Percentiles rank a stretch among this genome's conserved stretches.
phyloP scores from a whole-genome alignment of 2,113 vertebrate species.

The Petroica traversi region DNA sequence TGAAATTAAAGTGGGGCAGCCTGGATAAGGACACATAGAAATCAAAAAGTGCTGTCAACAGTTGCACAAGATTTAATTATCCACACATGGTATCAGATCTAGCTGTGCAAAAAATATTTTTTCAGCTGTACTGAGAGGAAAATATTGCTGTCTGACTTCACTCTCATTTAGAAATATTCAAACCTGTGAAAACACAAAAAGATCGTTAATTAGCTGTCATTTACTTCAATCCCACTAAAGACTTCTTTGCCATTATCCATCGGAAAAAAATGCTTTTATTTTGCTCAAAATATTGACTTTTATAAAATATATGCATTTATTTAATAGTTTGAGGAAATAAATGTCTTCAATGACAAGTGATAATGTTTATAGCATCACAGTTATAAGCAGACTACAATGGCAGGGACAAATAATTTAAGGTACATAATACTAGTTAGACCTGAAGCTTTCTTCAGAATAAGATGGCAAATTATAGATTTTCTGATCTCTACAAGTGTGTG shows the following conservation, averaged over 20 bases:
- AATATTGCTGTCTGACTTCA: not conserved
- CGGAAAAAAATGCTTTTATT: not conserved
- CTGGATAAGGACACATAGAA: not conserved
- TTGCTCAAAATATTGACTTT: not conserved
- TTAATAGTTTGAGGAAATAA: not conserved
- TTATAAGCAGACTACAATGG: not conserved
- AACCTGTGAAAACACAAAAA: not conserved
- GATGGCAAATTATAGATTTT: not conserved
- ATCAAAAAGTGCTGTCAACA: not conserved
- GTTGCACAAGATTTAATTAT: not conserved
- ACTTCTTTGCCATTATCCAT: not conserved
- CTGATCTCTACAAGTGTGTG: not conserved
- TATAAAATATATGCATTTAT: not conserved
- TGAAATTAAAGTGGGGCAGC: not conserved
- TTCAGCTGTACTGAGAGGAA: slow-evolving; percentile 21
- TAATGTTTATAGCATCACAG: not conserved
- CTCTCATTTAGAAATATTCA: not conserved
- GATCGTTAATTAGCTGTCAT: not conserved
- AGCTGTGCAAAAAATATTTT: slow-evolving; percentile 31
- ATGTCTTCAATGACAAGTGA: not conserved
- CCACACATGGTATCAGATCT: not conserved
- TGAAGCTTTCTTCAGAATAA: not conserved
- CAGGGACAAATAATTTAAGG: not conserved
- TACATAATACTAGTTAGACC: not conserved
- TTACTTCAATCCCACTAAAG: not conserved